Conservation (phyloP, 2,113 vertebrate genomes). For the Herpetotheres cachinnans region DNA sequence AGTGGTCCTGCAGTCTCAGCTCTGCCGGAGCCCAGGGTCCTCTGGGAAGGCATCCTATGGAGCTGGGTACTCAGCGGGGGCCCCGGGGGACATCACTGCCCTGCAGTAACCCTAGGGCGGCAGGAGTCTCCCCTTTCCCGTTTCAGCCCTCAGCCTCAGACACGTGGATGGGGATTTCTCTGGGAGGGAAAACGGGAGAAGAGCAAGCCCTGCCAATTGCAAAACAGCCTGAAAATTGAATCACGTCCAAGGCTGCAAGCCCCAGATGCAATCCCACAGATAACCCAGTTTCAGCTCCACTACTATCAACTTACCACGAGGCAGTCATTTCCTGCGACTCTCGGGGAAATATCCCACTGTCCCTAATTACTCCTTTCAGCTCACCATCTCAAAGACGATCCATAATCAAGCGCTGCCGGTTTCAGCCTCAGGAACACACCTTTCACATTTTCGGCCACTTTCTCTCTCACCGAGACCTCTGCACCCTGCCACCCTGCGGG, state of each 20-base stretch:
- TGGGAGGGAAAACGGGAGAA: not conserved
- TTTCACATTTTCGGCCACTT: not conserved
- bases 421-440: not conserved
- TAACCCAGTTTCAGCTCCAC: conserved; percentile 60
- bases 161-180: not conserved
- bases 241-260: conserved; percentile 30
- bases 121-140: not conserved
- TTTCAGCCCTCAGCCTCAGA: not conserved
- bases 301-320: conserved; percentile 44
- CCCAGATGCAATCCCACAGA: conserved; percentile 54
- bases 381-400: not conserved
- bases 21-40: not conserved
- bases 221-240: conserved; percentile 42
- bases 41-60: not conserved
- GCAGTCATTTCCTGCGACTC: conserved; percentile 52
- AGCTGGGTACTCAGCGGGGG: not conserved
- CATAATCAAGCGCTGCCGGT: not conserved
- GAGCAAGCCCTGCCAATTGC: conserved; percentile 12
- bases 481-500: not conserved
- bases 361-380: conserved; percentile 44
- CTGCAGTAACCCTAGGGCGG: not conserved
- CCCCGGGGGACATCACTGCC: not conserved
- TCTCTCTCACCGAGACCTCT: not conserved
- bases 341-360: conserved; percentile 45
- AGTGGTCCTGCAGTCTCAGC: fast-evolving